phyloP scores from a whole-genome alignment of 2,888 invertebrate genomes.

The Agonopterix arenella region DNA sequence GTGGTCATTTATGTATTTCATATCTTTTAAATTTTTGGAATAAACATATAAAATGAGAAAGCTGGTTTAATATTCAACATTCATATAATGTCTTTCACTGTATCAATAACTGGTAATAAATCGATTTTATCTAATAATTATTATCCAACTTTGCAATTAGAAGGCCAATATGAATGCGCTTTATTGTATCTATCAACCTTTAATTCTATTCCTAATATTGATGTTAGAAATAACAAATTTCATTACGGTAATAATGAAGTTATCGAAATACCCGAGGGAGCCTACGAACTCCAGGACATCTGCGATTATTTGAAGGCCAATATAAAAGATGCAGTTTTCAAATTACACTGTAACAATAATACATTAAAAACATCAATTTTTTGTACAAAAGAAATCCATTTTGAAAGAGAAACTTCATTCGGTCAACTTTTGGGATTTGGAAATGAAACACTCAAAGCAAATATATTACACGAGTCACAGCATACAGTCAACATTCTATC shows the following conservation, averaged over 20 bases:
- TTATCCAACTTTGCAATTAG: constrained; percentile 8
- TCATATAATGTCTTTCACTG: constrained; percentile 13
- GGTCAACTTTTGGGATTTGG: constrained; percentile 6
- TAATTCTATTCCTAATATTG: constrained; percentile 28
- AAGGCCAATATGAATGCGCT: constrained; percentile 15
- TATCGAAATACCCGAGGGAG: constrained; percentile 25
- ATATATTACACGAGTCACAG: too few species aligned
- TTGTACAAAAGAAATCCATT: constrained; percentile 6
- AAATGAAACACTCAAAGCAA: constrained; percentile 2
- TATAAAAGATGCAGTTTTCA: neutral
- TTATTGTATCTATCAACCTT: constrained; percentile 14
- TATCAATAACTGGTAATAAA: constrained; percentile 15
- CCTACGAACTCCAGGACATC: constrained; percentile 7
- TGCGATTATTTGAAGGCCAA: constrained; percentile 14
- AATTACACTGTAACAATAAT: constrained; percentile 22
- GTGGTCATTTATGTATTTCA: constrained; percentile 28
- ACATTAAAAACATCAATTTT: constrained; percentile 18
- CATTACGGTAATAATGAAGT: constrained; percentile 17
- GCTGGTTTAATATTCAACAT: neutral
- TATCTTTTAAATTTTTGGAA: constrained; percentile 18
- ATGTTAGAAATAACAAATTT: constrained; percentile 31
- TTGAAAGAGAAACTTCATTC: constrained; percentile 3
- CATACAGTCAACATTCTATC: constrained; percentile 9
- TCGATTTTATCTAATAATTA: constrained; percentile 12
- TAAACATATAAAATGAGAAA: constrained; percentile 5